Conservation (phyloP, 1,140 invertebrate species). For the Apis dorsata region DNA sequence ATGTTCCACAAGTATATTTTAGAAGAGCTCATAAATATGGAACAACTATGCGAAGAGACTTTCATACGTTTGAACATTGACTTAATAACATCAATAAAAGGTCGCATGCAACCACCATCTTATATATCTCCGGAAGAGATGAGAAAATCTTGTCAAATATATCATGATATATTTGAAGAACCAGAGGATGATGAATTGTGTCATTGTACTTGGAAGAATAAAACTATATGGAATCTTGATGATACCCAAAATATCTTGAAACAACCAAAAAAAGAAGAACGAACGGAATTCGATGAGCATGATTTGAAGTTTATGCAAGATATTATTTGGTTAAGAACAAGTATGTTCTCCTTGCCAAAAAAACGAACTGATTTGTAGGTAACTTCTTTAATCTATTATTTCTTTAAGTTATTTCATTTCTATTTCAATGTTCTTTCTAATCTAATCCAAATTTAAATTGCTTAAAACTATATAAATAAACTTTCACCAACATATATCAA, state of each 20-base stretch:
- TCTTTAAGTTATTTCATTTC: background rate
- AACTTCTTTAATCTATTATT: background rate
- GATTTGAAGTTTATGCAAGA: slow-evolving; percentile 58
- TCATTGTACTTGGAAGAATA: slow-evolving; percentile 41
- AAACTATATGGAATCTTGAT: background rate
- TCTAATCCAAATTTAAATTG: too few relatives aligned
- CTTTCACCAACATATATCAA: too few relatives aligned
- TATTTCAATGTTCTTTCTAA: too few relatives aligned
- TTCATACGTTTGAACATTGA: slow-evolving; percentile 21
- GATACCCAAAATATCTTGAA: slow-evolving; percentile 33
- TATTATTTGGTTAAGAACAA: slow-evolving; percentile 36
- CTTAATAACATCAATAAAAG: slow-evolving; percentile 2
- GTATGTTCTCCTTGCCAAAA: slow-evolving; percentile 34
- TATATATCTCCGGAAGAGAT: slow-evolving; percentile 9
- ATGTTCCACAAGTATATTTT: slow-evolving; percentile 33
- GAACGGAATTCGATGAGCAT: slow-evolving; percentile 43
- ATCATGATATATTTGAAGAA: background rate
- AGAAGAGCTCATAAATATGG: slow-evolving; percentile 31
- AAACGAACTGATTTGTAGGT: slow-evolving; percentile 27
- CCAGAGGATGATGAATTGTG: background rate
- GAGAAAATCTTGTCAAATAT: background rate
- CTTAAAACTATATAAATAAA: too few relatives aligned
- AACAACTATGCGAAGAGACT: slow-evolving; percentile 40
- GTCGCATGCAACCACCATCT: slow-evolving; percentile 17
- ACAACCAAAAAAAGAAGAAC: background rate